Percentiles rank a stretch among this genome's conserved stretches.
These are phyloP conservation scores for Hirtodrosophila cameraria DNA, from an alignment of 2,888 invertebrate species.

Conservation along the genomic window DNA sequence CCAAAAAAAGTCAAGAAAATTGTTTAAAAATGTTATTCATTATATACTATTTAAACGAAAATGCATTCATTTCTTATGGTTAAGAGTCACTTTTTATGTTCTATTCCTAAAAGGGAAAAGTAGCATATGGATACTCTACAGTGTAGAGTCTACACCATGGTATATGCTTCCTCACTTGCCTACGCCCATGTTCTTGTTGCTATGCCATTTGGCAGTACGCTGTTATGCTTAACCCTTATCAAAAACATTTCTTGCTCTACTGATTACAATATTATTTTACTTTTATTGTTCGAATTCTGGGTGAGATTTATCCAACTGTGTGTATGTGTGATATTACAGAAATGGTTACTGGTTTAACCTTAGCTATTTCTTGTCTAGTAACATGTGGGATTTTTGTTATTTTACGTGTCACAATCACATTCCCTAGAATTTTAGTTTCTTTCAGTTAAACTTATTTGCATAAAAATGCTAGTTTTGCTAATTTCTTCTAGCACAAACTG, in stretches of 20 bases:
- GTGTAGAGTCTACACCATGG: too few species aligned
- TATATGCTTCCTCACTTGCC: too few species aligned
- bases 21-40: too few species aligned
- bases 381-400: conserved; percentile 1
- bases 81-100: too few species aligned
- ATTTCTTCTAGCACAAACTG: conserved; percentile 35
- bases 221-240: conserved; percentile 63
- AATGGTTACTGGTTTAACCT: neutral
- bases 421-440: conserved; percentile 1
- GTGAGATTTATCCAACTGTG: conserved; percentile 38
- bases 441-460: conserved; percentile 38
- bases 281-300: conserved; percentile 12
- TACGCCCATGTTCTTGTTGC: too few species aligned
- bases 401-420: conserved; percentile 30
- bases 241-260: conserved; percentile 36
- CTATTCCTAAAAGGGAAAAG: too few species aligned
- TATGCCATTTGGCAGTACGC: neutral
- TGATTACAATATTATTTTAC: conserved; percentile 61
- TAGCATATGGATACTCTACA: too few species aligned
- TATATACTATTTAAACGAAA: too few species aligned
- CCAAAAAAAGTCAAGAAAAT: too few species aligned
- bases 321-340: neutral
- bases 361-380: conserved; percentile 7
- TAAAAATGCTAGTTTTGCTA: conserved; percentile 40
- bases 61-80: too few species aligned